Evolutionary conservation across 2,888 invertebrate genomes (phyloP).

Genomic region (Synanthedon vespiformis): DNA sequence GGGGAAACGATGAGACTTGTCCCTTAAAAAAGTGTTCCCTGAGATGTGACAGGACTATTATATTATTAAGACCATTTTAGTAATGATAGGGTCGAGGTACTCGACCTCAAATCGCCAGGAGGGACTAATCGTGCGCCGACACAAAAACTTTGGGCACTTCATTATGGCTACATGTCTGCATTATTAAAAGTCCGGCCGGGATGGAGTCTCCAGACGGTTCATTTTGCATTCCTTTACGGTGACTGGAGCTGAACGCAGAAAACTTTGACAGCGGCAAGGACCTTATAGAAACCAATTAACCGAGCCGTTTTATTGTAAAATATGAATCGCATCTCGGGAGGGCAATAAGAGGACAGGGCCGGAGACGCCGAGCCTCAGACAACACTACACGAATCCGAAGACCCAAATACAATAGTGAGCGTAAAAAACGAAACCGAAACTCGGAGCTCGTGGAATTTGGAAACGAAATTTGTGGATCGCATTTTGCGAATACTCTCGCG

Average conservation of each 20-base stretch:
- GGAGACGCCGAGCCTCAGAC: constrained; percentile 26
- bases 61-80: constrained; percentile 67
- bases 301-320: constrained; percentile 22
- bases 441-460: constrained; percentile 50
- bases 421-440: constrained; percentile 45
- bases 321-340: constrained; percentile 17
- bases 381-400: constrained; percentile 40
- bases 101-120: constrained; percentile 52
- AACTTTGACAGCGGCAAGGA: constrained; percentile 10
- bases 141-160: constrained; percentile 60
- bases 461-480: constrained; percentile 65
- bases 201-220: constrained; percentile 20
- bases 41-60: constrained; percentile 67
- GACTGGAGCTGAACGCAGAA: constrained; percentile 20
- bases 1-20: constrained; percentile 48
- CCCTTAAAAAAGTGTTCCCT: constrained; percentile 49
- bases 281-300: constrained; percentile 37
- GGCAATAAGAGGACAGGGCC: constrained; percentile 15
- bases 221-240: constrained; percentile 44
- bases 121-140: constrained; percentile 45
- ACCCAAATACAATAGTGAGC: constrained; percentile 51
- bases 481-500: constrained; percentile 68
- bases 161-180: constrained; percentile 41
- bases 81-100: constrained; percentile 60
- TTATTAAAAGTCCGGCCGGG: constrained; percentile 22